phyloP scores from a whole-genome alignment of 2,888 invertebrate genomes.

The Philhelius pedissequus region DNA sequence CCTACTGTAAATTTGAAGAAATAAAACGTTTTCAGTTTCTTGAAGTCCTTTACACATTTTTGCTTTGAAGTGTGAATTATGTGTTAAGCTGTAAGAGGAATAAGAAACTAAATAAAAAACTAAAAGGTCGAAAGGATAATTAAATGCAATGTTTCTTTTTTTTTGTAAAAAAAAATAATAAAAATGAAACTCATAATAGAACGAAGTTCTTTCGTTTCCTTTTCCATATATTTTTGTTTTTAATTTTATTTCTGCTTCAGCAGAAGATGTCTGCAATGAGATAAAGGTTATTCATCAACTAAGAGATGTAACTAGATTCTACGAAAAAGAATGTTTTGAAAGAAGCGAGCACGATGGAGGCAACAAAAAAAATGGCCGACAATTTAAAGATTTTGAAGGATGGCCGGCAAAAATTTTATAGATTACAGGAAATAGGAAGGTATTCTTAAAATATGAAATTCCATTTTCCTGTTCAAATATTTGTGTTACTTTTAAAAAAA shows the following conservation, averaged over 20 bases:
- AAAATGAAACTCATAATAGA: neutral
- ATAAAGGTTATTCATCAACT: conserved; percentile 5
- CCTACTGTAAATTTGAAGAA: neutral
- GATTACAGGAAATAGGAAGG: neutral
- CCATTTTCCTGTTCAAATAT: neutral
- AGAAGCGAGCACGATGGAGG: neutral
- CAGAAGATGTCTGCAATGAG: neutral
- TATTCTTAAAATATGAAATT: neutral
- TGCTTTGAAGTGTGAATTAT: conserved; percentile 12
- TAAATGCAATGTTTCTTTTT: too few relatives aligned
- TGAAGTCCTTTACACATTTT: neutral
- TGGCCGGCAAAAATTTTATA: neutral
- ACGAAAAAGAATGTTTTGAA: neutral
- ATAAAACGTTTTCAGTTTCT: neutral
- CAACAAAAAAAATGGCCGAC: neutral
- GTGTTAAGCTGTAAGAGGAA: neutral
- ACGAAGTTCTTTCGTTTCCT: neutral
- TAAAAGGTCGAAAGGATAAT: conserved; percentile 7
- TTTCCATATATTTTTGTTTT: neutral
- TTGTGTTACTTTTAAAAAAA: neutral
- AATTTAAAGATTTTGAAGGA: neutral
- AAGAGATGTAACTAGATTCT: neutral
- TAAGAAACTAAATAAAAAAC: neutral
- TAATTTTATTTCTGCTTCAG: neutral
- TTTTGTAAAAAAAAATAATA: neutral